Evolutionary conservation across 2,113 vertebrate species (phyloP), one percentile per base, ranked within the genome.

Genomic region (Anhinga rufa): DNA sequence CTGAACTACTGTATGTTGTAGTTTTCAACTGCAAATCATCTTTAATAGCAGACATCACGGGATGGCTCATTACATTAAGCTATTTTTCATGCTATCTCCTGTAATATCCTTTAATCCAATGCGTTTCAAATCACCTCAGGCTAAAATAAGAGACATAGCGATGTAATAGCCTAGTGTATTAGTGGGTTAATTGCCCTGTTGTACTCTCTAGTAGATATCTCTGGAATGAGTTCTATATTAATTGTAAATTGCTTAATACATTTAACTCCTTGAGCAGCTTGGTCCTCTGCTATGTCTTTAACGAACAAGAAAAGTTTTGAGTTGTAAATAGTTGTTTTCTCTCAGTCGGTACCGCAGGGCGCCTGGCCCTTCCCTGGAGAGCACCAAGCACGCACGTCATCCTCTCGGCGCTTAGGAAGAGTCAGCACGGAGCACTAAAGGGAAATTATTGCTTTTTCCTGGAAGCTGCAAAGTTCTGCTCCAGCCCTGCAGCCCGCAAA

Each of bases 71-170:
- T 98, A 98, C 98, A 98, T 98, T 98, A 98, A 98, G 98, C 98
- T 98, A 98, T 98, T 98, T 98, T 98, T 98, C 98, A 98, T 98
- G 98, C 98, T 98, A 98, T 98, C 98, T 98, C 97, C 98, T 98
- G 98, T 98, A 98, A 98, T 98, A 98, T 98, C 98, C 98, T 98
- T 98, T 98, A 98, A 98, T 98, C 98, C 98, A 98, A 98, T 98
- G 98, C 98, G 98, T 98, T 98, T 98, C 98, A 98, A 98, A 98
- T 98, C 98, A 98, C 98, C 98, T 98, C 98, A 12, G 98, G 98
- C 98, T 98, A 98, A 98, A 98, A 98, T 98, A 98, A 98, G 98
- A 98, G 98, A 98, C 98, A 98, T 98, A 98, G 98, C 98, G 96
- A 97, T 97, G 98, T 98, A 98, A 98, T 98, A 98, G 98, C 98